Base-by-base conservation (phyloP, 2,888 invertebrate species). In the Sinopyrophorus schimmeli region DNA sequence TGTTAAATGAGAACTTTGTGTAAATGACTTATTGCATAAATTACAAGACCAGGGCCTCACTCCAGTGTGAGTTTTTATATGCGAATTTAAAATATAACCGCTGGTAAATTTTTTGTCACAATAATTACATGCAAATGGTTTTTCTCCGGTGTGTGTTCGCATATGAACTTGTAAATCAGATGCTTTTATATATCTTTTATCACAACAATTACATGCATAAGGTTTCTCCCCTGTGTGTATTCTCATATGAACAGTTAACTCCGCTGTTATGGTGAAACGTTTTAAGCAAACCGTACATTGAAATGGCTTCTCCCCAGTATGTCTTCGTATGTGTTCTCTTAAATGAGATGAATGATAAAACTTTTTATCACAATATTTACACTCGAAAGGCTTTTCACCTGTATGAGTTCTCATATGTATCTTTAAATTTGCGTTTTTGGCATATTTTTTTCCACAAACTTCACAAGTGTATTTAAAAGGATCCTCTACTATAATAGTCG, bases 1-100 rank as follows among this genome's bases (percentile, higher is more conserved):
- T 27, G 76, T 76, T n/a, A 81, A 58, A 66, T 82, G 81, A 12
- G 81, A 80, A 56, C 77, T 77, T 67, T 82, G 82, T 53, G 81
- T 80, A 66, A 82, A 82, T 1, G 75, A 73, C 67, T 81, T 81
- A 10, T 78, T 77, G 64, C 82, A 82, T 2, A 73, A 62, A 7
- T 75, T 70, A 59, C 82, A 82, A 10, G 78, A 69, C 64, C 77
- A 81, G 0, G 82, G 82, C 47, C 78, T 74, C 61, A 81, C 82
- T 3, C 82, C 82, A 0, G 82, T 81, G 68, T 82, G 82, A 3
- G 79, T 80, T 59, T 81, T 78, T 38, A 77, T 74, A 60, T 82
- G 82, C 0, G 80, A 80, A 59, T 77, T 80, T 11, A 80, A 72
- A 1, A 82, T 80, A 37, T 81, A 80, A 50, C 78, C 76, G 68